Evolutionary conservation across 2,113 vertebrate species (phyloP), one percentile per base, ranked within the genome.

Genomic region (Hystrix cristata): DNA sequence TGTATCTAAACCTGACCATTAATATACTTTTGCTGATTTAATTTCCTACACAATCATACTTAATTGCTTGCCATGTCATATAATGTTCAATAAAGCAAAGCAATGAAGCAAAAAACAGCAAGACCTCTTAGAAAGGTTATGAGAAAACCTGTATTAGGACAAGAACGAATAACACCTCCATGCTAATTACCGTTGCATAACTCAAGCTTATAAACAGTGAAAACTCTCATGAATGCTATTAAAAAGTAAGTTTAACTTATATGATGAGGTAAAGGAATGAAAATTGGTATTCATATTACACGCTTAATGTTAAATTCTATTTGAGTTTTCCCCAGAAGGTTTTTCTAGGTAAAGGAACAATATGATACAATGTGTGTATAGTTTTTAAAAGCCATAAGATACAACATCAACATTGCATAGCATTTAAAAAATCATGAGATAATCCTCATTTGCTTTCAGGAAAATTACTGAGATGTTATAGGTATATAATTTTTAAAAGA

Each of bases 71-170:
- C 96, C 91, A 90, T 98, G 97, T 97, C 13, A 0, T 95, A 90
- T 97, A 97, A 98, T 87, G 97, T 98, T 98, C 97, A 98, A 97
- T 98, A 98, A 98, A 98, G 92, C 74, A 98, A 98, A 98, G 92
- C 95, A 98, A 95, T 98, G 97, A 98, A 98, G 98, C 95, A 98
- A 98, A 98, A 98, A 98, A 97, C 95, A 98, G 46, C 92, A 98
- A 74, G 95, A 98, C 92, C 93, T 97, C 93, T 98, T 96, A 96
- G 86, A 98, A 98, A 97, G 95, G 93, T 96, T 98, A 97, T 98
- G 98, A 98, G 95, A 43, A 98, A 98, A 90, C 53, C 90, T 81
- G 96, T 97, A 97, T 60, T 91, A 97, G 96, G 88, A 98, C 76
- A 97, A 97, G 91, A 98, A 90, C 98, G 97, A 98, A 87, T 97